A percentile compares a stretch with the other conserved stretches of the same genome.
These are phyloP conservation scores for Prolemur simus DNA, from an alignment of 2,113 vertebrate species.

Conservation along the genomic window DNA sequence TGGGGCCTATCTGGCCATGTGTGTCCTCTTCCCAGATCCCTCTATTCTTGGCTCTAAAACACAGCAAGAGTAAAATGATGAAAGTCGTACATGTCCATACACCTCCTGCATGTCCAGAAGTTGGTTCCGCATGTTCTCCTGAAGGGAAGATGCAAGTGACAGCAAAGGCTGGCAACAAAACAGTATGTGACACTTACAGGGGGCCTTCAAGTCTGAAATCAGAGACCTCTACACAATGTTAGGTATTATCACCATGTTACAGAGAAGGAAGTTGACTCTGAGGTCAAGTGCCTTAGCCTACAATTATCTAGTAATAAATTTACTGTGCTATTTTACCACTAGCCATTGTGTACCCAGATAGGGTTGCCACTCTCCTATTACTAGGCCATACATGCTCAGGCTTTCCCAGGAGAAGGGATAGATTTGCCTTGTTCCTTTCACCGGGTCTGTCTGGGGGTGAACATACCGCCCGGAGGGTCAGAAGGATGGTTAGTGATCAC, in stretches of 20 bases:
- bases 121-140: not conserved
- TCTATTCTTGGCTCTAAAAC: not conserved
- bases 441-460: not conserved
- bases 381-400: not conserved
- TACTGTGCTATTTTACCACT: constrained; percentile 53
- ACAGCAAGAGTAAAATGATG: not conserved
- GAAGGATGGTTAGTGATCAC: not conserved
- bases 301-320: constrained; percentile 70
- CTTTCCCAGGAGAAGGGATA: not conserved
- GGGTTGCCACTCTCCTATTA: not conserved
- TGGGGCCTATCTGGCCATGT: not conserved
- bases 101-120: not conserved
- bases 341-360: constrained; percentile 19
- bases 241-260: constrained; percentile 51
- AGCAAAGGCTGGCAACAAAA: not conserved
- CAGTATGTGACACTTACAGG: not conserved
- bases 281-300: constrained; percentile 67
- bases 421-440: not conserved
- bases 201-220: constrained; percentile 39
- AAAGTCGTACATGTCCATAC: accelerated
- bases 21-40: not conserved
- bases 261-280: constrained; percentile 62
- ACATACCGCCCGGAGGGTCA: not conserved
- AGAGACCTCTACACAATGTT: constrained; percentile 48
- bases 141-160: not conserved